These are phyloP conservation scores for Gobionotothen gibberifrons DNA, from an alignment of 2,797 vertebrate genomes.

Conservation along the genomic window DNA sequence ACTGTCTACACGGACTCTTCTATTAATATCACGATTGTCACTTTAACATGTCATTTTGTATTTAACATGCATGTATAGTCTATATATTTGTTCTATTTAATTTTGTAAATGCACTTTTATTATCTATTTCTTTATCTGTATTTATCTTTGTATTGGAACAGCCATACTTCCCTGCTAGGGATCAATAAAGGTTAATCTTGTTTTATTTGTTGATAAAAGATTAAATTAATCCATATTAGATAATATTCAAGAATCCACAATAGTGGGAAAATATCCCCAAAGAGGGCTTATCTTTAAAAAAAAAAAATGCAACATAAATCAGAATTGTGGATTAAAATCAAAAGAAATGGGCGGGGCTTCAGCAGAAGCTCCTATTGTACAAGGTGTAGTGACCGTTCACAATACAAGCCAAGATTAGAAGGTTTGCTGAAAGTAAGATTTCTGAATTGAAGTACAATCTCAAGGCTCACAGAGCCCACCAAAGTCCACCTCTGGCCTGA, in stretches of 20 bases:
- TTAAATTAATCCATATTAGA: conserved; percentile 39
- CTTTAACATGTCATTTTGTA: neutral
- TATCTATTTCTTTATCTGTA: neutral
- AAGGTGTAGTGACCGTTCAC: conserved; percentile 16
- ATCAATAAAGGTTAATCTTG: neutral
- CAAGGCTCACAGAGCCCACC: conserved; percentile 38
- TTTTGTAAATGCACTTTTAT: neutral
- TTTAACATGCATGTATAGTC: neutral
- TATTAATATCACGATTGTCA: neutral
- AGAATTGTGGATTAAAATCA: conserved; percentile 28
- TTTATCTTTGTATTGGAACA: neutral
- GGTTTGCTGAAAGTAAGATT: conserved; percentile 35
- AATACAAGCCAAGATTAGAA: conserved; percentile 23
- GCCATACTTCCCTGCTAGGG: neutral
- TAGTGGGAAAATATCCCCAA: conserved; percentile 37
- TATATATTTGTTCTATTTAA: neutral
- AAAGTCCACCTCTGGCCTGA: conserved; percentile 52
- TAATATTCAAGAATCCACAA: conserved; percentile 31
- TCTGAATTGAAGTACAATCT: conserved; percentile 44
- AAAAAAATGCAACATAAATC: conserved; percentile 29
- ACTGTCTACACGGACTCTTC: neutral
- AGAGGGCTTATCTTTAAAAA: conserved; percentile 13
- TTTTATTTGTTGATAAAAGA: neutral
- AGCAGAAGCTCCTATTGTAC: conserved; percentile 4
- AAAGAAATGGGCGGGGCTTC: conserved; percentile 14